Evolutionary conservation across 2,113 vertebrate species (phyloP), one percentile per base, ranked within the genome.

Genomic region (Catharus minimus): DNA sequence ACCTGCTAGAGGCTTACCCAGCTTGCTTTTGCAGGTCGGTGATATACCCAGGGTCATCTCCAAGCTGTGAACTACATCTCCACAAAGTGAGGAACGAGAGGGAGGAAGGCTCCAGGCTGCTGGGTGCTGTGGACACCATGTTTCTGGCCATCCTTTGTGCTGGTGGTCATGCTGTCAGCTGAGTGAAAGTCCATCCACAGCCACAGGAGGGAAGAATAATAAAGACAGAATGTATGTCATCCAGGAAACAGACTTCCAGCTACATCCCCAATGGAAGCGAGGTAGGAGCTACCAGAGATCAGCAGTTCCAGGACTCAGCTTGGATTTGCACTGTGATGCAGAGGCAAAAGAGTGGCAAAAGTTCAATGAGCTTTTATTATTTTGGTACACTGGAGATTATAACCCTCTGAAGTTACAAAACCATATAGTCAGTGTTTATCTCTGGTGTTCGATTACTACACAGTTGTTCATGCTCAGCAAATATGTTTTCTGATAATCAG

Each of bases 401-500:
- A 93, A 95, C 65, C 20, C 44, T 95, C 66, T 33, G 33, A 92
- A 92, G 75, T 83, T 94, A 79, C 60, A 89, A 82, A 81, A 69
- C 43, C 50, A 65, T 33, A 22, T 23, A 86, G 77, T 32, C 76
- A 74, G 38, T 92, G 86, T 90, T 95, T 92, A 89, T 86, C 85
- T 80, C 77, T 58, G 47, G 39, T 81, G 60, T 83, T 92, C 73
- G 39, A 89, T 91, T 90, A 96, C 93, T 90, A 88, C 68, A 62
- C 89, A 92, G 68, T 93, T 91, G 44, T 85, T 86, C 88, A 27
- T 74, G 55, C 66, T 92, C 76, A 53, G 92, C 60, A 95, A 95
- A 94, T 90, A 92, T 24, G 62, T 95, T 97, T 95, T 90, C 90
- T 93, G 80, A 92, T 97, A 96, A 97, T 97, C 95, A 97, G 93